Conservation (phyloP, 2,797 vertebrate genomes). For the Sebastes matsubarae region DNA sequence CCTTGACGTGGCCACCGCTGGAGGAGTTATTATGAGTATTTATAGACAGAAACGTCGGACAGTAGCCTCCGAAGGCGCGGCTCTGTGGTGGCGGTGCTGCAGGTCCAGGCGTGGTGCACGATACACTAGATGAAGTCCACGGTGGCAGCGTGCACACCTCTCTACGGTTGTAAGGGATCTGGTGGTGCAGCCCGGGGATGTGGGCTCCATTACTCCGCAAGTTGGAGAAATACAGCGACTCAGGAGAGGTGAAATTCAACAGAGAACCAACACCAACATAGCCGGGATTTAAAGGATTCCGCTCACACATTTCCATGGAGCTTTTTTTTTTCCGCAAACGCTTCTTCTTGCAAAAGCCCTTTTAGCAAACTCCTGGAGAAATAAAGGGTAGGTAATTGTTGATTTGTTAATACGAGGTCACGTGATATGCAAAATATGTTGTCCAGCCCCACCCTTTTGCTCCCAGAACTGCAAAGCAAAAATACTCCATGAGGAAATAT, state of each 20-base stretch:
- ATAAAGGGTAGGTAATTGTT: constrained; percentile 89
- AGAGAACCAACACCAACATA: constrained; percentile 94
- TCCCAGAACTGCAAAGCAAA: constrained; percentile 68
- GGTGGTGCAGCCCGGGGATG: constrained; percentile 87
- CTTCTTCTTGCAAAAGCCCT: constrained; percentile 83
- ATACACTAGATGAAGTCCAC: constrained; percentile 88
- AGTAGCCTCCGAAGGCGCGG: constrained; percentile 87
- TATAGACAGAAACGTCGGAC: constrained; percentile 85
- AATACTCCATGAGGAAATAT: constrained; percentile 66
- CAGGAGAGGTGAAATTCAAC: constrained; percentile 90
- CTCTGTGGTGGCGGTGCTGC: constrained; percentile 78
- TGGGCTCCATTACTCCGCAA: constrained; percentile 92
- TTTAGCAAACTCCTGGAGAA: constrained; percentile 93
- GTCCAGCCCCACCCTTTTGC: constrained; percentile 87
- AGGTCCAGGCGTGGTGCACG: constrained; percentile 87
- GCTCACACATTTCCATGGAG: constrained; percentile 96
- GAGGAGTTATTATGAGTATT: constrained; percentile 67
- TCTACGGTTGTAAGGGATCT: constrained; percentile 86
- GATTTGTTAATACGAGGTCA: constrained; percentile 89
- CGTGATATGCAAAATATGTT: constrained; percentile 85
- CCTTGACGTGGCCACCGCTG: constrained; percentile 81
- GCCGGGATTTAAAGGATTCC: constrained; percentile 93
- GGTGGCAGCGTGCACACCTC: constrained; percentile 86
- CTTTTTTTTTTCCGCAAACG: constrained; percentile 58
- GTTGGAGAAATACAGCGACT: constrained; percentile 93